Evolutionary conservation across 2,888 invertebrate genomes (phyloP).

Genomic region (Neoascia interrupta): DNA sequence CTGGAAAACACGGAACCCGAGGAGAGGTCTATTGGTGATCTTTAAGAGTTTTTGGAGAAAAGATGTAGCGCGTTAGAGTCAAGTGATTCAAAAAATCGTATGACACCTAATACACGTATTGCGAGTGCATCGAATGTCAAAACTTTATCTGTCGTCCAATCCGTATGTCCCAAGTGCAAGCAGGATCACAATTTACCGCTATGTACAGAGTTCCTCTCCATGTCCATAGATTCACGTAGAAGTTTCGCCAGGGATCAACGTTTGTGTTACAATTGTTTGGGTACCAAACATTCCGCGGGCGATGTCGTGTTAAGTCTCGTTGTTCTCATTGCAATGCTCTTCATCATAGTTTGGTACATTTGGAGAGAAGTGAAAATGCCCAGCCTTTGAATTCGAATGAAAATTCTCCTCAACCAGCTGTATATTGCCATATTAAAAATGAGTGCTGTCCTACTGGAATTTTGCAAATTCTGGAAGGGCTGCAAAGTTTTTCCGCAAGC

Average conservation of each 20-base stretch:
- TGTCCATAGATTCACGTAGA: background rate
- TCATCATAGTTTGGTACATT: background rate
- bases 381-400: too few relatives aligned
- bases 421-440: background rate
- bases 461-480: slow-evolving; percentile 6
- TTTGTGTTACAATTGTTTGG: slow-evolving; percentile 12
- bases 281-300: background rate
- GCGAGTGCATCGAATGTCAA: background rate
- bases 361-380: background rate
- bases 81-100: background rate
- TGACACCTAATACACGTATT: background rate
- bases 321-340: background rate
- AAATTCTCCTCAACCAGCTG: too few relatives aligned
- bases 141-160: background rate
- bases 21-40: background rate
- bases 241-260: slow-evolving; percentile 15
- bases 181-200: slow-evolving; percentile 1
- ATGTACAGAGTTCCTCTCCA: background rate
- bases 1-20: background rate
- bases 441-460: background rate
- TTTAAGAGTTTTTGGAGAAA: slow-evolving; percentile 3
- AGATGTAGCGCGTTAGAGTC: slow-evolving; percentile 6
- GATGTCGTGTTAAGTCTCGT: background rate
- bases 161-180: background rate
- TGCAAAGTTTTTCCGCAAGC: too few relatives aligned